Evolutionary conservation across 2,113 vertebrate species (phyloP).

Genomic region (Lichenostomus cassidix): DNA sequence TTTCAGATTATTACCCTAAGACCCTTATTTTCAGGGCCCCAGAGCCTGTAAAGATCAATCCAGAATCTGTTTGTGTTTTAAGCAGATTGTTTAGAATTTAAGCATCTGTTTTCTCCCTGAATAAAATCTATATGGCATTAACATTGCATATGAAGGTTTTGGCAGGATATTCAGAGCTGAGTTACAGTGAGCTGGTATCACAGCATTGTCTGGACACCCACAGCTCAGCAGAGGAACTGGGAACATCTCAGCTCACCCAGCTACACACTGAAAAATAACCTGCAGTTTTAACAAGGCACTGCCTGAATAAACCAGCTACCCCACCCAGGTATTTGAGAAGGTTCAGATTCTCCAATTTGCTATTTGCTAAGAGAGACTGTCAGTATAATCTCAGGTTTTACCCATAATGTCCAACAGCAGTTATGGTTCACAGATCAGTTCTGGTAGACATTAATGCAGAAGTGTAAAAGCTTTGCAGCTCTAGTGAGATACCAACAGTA

Average conservation of each 20-base stretch:
- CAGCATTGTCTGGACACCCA: not conserved
- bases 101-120: not conserved
- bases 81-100: not conserved
- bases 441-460: not conserved
- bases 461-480: not conserved
- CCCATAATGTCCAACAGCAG: not conserved
- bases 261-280: not conserved
- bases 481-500: not conserved
- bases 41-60: not conserved
- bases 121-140: not conserved
- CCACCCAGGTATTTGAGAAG: not conserved
- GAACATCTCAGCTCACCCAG: not conserved
- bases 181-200: not conserved
- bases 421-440: not conserved
- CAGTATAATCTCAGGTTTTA: not conserved
- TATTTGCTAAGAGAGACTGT: not conserved
- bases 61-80: not conserved
- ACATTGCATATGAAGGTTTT: not conserved
- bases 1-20: not conserved
- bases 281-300: not conserved
- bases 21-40: not conserved
- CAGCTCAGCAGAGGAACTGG: not conserved
- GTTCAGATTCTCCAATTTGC: not conserved
- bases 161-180: not conserved
- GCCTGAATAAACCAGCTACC: not conserved